Evolutionary conservation across 2,113 vertebrate genomes (phyloP), one percentile per base, ranked within the genome.

Genomic region (Tragelaphus imberbis): DNA sequence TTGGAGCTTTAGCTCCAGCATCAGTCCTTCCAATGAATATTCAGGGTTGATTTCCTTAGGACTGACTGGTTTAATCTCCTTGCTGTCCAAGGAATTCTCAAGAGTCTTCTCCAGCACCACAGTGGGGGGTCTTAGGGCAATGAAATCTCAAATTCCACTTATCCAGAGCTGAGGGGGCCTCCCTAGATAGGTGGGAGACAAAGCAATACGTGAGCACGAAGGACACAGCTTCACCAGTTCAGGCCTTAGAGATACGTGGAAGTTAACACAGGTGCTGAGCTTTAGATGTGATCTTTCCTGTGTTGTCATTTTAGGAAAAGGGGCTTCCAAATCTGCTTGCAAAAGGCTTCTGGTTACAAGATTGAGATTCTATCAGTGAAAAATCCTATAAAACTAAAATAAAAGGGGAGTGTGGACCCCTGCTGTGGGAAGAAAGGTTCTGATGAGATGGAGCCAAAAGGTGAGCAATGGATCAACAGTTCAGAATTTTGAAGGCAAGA

Each of bases 171-270:
- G 19, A 12, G 44, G 55, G 47, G 58, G 44, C 71, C 40, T 30
- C 87, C 28, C 8, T 44, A n/a, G 51, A 36, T 36, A 6, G 0
- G 0, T 5, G 25, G 84, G 17, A 75, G 49, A 28, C 0, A 1
- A 61, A 61, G 51, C 1, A 1, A 8, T 23, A 16, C 47, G 0
- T 1, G 2, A 85, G 51, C 59, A 61, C 13, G 9, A 2, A 55
- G 36, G 40, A 40, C 1, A 6, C 33, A 49, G 47, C 55, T 16
- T 33, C 14, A 19, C 49, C 4, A 68, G 82, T 2, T 3, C 51
- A 59, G 40, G 33, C 27, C 49, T 81, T 79, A 85, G 21, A 16
- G 89, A 36, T 11, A 4, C 5, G 3, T 0, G 9, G n/a, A 30
- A 15, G 47, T 47, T 36, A 61, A 33, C 16, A 10, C 12, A 80